Evolutionary conservation across 2,888 invertebrate species (phyloP).

Genomic region (Ectemnius cavifrons): DNA sequence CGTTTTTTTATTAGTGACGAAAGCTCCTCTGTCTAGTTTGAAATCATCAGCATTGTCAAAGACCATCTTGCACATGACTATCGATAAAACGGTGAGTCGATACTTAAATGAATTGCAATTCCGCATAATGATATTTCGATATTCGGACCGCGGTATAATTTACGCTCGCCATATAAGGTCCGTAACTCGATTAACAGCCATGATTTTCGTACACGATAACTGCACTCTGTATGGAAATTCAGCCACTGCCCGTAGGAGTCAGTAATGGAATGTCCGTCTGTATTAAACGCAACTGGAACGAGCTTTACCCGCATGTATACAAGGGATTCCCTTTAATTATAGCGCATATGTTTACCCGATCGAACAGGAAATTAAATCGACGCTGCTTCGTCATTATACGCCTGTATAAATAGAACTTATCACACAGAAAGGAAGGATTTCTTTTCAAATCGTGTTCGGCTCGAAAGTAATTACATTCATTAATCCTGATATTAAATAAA

Average conservation of each 20-base stretch:
- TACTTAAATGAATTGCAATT: too few species aligned
- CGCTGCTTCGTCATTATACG: background rate
- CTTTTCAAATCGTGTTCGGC: too few species aligned
- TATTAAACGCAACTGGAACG: background rate
- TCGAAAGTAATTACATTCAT: too few species aligned
- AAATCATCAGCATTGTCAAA: too few species aligned
- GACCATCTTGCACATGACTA: too few species aligned
- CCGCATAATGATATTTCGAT: too few species aligned
- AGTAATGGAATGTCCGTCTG: background rate
- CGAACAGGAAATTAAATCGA: constrained; percentile 2
- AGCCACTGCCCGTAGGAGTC: background rate
- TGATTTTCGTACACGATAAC: constrained; percentile 4
- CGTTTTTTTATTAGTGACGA: background rate
- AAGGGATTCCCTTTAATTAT: background rate
- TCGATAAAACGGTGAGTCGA: too few species aligned
- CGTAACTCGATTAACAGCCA: background rate
- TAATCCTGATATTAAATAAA: too few species aligned
- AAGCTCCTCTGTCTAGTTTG: background rate
- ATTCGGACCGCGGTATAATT: background rate
- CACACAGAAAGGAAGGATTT: too few species aligned
- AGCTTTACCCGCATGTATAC: background rate
- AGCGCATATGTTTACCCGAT: background rate
- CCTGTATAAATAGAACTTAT: background rate
- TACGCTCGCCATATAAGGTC: background rate
- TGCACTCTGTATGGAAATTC: background rate